phyloP scores from a whole-genome alignment of 2,888 invertebrate genomes.

The Prenolepis imparis region DNA sequence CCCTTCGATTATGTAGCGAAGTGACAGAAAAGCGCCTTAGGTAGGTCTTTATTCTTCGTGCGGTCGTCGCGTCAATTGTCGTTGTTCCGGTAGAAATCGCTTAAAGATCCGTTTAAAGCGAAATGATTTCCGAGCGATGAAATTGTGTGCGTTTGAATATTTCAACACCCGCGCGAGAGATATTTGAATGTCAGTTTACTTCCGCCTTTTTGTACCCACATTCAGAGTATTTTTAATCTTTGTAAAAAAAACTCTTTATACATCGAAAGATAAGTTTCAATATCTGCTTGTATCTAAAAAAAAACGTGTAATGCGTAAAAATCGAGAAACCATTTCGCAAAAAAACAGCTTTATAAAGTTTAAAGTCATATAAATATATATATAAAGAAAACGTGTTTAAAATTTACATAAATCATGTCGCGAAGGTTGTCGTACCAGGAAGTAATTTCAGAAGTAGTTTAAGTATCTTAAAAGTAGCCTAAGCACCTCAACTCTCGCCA shows the following conservation, averaged over 20 bases:
- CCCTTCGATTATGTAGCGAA: constrained; percentile 30
- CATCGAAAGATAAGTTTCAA: background rate
- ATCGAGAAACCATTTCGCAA: background rate
- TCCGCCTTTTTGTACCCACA: background rate
- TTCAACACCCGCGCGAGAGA: constrained; percentile 2
- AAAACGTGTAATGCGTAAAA: background rate
- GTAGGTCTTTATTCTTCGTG: background rate
- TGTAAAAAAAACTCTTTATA: background rate
- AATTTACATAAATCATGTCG: background rate
- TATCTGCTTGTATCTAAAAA: constrained; percentile 1
- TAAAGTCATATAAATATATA: background rate
- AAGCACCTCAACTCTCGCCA: constrained; percentile 1
- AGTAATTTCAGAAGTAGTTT: constrained; percentile 3
- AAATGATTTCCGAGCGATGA: background rate
- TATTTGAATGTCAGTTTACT: background rate
- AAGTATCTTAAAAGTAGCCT: constrained; percentile 7
- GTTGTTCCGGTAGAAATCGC: constrained; percentile 8
- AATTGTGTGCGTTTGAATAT: constrained; percentile 5
- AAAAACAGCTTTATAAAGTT: background rate
- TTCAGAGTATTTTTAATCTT: constrained; percentile 11
- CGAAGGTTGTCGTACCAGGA: background rate
- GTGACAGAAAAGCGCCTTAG: background rate
- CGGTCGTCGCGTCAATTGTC: background rate
- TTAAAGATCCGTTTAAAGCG: background rate
- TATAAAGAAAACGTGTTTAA: background rate